A percentile compares a stretch with the other conserved stretches of the same genome.
phyloP scores from a whole-genome alignment of 2,888 invertebrate genomes.

The Rotaria macrura region DNA sequence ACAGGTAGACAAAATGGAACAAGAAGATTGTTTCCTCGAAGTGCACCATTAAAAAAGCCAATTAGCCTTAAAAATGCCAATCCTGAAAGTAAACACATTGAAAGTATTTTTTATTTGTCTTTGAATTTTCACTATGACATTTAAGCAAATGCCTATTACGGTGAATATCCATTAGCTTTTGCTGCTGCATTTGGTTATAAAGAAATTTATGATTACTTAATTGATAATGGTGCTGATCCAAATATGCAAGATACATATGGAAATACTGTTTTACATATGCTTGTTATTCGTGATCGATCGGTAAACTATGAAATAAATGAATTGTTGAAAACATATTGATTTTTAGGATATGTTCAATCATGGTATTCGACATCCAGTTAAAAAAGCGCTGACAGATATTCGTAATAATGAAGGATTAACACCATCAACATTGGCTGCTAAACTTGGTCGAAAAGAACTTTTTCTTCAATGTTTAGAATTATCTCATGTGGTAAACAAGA shows the following conservation, averaged over 20 bases:
- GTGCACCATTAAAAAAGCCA: not conserved
- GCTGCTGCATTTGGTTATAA: constrained; percentile 93
- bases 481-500: constrained; percentile 45
- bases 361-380: constrained; percentile 81
- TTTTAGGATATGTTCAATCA: constrained; percentile 91
- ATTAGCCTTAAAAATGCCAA: not conserved
- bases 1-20: not conserved
- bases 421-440: constrained; percentile 86
- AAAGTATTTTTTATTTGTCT: not conserved
- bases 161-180: constrained; percentile 92
- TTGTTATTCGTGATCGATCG: constrained; percentile 89
- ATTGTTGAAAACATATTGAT: not conserved
- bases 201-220: constrained; percentile 83
- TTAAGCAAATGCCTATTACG: constrained; percentile 79
- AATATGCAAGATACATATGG: constrained; percentile 91
- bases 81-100: not conserved
- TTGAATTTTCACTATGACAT: not conserved
- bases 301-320: constrained; percentile 54
- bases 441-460: constrained; percentile 84
- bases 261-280: constrained; percentile 98
- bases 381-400: constrained; percentile 81
- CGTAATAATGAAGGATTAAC: constrained; percentile 79
- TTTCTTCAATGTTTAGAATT: constrained; percentile 95
- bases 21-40: not conserved
- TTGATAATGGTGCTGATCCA: constrained; percentile 83